A percentile compares a stretch with the other conserved stretches of the same genome.
phyloP scores from a whole-genome alignment of 2,113 vertebrate genomes.

The Plotosus lineatus region DNA sequence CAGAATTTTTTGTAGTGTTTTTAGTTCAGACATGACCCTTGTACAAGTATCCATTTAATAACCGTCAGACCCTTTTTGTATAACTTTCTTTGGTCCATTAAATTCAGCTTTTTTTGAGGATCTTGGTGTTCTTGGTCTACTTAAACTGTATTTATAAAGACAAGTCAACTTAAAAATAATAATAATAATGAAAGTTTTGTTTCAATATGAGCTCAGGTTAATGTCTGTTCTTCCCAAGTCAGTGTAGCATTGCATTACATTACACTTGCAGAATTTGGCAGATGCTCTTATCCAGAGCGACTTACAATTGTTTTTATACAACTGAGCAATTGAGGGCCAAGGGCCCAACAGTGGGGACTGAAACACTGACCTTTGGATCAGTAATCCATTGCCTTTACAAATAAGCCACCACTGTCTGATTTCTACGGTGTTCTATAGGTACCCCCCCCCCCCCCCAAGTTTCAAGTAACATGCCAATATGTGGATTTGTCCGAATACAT shows the following conservation, averaged over 20 bases:
- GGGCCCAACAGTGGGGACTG: too few species aligned
- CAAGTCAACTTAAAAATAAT: too few species aligned
- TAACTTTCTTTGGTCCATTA: constrained; percentile 44
- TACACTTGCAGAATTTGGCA: too few species aligned
- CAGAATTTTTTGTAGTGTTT: background rate
- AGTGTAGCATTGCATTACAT: too few species aligned
- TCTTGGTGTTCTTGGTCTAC: background rate
- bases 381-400: too few species aligned
- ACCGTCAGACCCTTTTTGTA: constrained; percentile 34
- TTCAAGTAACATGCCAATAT: background rate
- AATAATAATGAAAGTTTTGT: background rate
- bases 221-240: background rate
- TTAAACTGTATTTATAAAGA: too few species aligned
- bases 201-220: background rate
- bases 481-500: background rate
- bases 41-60: constrained; percentile 22
- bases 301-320: too few species aligned
- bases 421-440: background rate
- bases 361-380: too few species aligned
- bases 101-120: constrained; percentile 32
- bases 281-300: too few species aligned
- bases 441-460: background rate
- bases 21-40: constrained; percentile 11
- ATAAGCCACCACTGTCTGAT: too few species aligned
- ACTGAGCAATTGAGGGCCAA: too few species aligned